Evolutionary conservation across 1,140 invertebrate species (phyloP).

Genomic region (Pristionchus pacificus): DNA sequence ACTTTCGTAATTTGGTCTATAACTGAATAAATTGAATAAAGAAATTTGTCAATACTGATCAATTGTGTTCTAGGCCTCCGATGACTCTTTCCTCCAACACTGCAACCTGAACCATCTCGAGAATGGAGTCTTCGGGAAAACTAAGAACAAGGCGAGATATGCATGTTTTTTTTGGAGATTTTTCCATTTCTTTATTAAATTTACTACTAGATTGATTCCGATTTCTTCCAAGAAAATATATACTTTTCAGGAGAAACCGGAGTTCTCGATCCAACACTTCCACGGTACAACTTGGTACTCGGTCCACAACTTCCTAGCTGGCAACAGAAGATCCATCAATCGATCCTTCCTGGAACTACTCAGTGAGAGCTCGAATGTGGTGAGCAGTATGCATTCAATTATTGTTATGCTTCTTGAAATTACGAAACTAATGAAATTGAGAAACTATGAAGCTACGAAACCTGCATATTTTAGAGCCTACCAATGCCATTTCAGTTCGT

Average conservation of each 20-base stretch:
- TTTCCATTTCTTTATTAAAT: background rate
- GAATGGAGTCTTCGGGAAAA: conserved; percentile 25
- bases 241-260: conserved; percentile 18
- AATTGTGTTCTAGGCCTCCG: conserved; percentile 5
- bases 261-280: conserved; percentile 26
- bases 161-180: background rate
- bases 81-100: conserved; percentile 24
- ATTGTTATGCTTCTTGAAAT: background rate
- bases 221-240: too few species aligned
- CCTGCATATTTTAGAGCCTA: too few species aligned
- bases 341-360: conserved; percentile 7
- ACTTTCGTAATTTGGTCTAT: background rate
- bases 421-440: background rate
- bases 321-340: conserved; percentile 21
- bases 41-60: background rate
- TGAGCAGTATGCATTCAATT: conserved; percentile 1
- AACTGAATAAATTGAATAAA: too few species aligned
- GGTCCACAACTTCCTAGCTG: conserved; percentile 16
- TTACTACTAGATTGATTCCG: too few species aligned
- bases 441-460: background rate
- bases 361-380: conserved; percentile 17
- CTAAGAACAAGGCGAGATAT: background rate
- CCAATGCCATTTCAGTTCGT: conserved; percentile 11
- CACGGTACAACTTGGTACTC: conserved; percentile 26
- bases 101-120: conserved; percentile 29